A percentile compares a stretch with the other conserved stretches of the same genome.
phyloP scores from a whole-genome alignment of 2,888 invertebrate species.

The Dermolepida albohirtum region DNA sequence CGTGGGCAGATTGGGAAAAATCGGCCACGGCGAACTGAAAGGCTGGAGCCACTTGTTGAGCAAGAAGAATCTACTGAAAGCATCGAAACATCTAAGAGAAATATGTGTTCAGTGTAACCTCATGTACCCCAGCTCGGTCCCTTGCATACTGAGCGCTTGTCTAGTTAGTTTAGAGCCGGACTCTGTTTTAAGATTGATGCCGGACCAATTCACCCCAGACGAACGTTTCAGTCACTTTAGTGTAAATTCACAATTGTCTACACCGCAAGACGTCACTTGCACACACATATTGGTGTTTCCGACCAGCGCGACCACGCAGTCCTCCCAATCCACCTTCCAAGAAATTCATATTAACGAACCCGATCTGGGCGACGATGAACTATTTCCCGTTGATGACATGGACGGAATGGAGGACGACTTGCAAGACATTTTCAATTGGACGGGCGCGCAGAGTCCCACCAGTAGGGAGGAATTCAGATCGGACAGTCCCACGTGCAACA shows the following conservation, averaged over 20 bases:
- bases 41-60: slow-evolving; percentile 93
- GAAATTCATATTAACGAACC: slow-evolving; percentile 76
- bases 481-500: slow-evolving; percentile 69
- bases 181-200: slow-evolving; percentile 87
- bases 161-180: slow-evolving; percentile 88
- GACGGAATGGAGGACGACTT: slow-evolving; percentile 79
- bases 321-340: slow-evolving; percentile 77
- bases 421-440: slow-evolving; percentile 84
- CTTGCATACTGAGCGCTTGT: slow-evolving; percentile 97
- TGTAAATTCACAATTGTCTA: slow-evolving; percentile 90
- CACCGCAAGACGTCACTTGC: slow-evolving; percentile 95
- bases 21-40: slow-evolving; percentile 98
- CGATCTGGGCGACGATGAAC: slow-evolving; percentile 75
- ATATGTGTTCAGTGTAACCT: slow-evolving; percentile 90
- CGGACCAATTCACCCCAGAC: slow-evolving; percentile 95
- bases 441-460: slow-evolving; percentile 71
- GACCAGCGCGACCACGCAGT: slow-evolving; percentile 93
- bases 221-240: slow-evolving; percentile 87
- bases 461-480: slow-evolving; percentile 65
- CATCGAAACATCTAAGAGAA: slow-evolving; percentile 89
- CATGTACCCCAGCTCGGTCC: slow-evolving; percentile 84
- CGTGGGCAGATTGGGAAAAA: slow-evolving; percentile 89
- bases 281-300: slow-evolving; percentile 99
- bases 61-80: slow-evolving; percentile 88
- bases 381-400: slow-evolving; percentile 71